Conservation (phyloP, 2,113 vertebrate genomes). For the Odocoileus hemionus region DNA sequence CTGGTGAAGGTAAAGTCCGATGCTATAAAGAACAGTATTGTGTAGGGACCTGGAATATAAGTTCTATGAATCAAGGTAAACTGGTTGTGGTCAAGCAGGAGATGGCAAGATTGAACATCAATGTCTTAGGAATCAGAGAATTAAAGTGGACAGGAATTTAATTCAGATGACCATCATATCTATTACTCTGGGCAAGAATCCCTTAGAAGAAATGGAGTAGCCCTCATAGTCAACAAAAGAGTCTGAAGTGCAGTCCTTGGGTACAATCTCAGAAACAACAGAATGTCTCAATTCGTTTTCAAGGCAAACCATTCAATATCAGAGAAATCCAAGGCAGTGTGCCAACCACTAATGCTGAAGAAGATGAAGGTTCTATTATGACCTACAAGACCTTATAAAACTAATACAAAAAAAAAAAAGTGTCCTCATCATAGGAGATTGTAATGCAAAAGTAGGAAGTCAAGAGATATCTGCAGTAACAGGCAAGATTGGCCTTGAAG, state of each 20-base stretch:
- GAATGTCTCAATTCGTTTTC: neutral
- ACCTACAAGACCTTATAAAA: neutral
- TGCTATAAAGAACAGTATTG: neutral
- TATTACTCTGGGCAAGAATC: neutral
- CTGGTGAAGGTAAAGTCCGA: neutral
- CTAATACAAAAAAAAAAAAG: neutral
- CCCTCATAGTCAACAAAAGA: neutral
- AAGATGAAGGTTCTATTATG: neutral
- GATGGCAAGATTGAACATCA: neutral
- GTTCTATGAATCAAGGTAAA: neutral
- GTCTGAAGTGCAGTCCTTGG: neutral
- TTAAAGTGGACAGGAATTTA: neutral
- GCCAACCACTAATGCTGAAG: neutral
- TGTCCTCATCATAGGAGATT: neutral
- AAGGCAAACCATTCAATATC: neutral
- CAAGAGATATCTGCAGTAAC: neutral
- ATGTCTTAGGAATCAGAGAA: neutral
- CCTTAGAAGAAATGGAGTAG: neutral
- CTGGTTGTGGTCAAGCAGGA: neutral
- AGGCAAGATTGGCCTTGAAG: neutral
- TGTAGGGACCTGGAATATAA: neutral
- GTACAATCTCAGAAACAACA: neutral
- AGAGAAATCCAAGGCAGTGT: neutral
- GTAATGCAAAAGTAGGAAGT: neutral
- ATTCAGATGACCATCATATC: neutral